A percentile compares a stretch with the other conserved stretches of the same genome.
phyloP scores from a whole-genome alignment of 2,113 vertebrate species.

The Miniopterus natalensis region DNA sequence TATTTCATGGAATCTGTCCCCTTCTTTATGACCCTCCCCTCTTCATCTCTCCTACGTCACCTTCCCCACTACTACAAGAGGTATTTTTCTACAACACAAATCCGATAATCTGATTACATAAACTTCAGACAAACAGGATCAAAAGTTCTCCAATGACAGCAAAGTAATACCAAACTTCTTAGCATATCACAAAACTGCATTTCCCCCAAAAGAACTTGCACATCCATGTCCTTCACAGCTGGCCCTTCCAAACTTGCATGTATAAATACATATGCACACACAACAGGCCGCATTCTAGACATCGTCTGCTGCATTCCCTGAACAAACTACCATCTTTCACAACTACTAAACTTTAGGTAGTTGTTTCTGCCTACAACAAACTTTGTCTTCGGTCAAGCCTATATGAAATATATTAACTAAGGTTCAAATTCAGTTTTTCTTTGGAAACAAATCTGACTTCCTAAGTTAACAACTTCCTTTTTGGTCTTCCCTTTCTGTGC shows the following conservation, averaged over 20 bases:
- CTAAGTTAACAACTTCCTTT: slow-evolving; percentile 32
- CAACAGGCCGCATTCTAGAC: not conserved
- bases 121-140: not conserved
- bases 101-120: not conserved
- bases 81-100: not conserved
- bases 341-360: not conserved
- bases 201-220: not conserved
- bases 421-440: not conserved
- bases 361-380: not conserved
- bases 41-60: not conserved
- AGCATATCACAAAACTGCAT: not conserved
- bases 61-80: not conserved
- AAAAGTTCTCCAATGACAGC: not conserved
- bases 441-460: not conserved
- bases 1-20: not conserved
- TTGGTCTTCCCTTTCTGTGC: not conserved
- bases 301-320: not conserved
- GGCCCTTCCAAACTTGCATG: not conserved
- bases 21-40: not conserved
- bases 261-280: not conserved
- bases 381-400: not conserved
- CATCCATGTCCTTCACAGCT: not conserved
- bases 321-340: not conserved
- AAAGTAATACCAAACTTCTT: not conserved
- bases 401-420: not conserved